These are phyloP conservation scores for Adelosebastes latens DNA, from an alignment of 2,797 vertebrate genomes.

Conservation along the genomic window DNA sequence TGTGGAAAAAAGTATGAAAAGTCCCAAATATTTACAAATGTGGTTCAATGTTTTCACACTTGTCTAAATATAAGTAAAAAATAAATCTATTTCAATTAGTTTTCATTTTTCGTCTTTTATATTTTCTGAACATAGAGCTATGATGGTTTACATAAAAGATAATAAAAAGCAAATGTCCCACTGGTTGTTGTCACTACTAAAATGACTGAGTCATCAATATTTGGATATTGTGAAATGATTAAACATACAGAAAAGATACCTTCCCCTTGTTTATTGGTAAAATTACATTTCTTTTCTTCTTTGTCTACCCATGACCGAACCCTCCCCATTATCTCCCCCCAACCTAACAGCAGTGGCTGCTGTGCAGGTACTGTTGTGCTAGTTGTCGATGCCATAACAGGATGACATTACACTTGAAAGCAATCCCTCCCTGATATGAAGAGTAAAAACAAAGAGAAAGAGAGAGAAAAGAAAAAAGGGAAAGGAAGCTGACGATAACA, in stretches of 20 bases:
- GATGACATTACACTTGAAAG: slow-evolving; percentile 55
- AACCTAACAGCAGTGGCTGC: slow-evolving; percentile 46
- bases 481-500: slow-evolving; percentile 59
- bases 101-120: neutral
- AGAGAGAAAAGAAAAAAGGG: slow-evolving; percentile 26
- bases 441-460: slow-evolving; percentile 54
- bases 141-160: neutral
- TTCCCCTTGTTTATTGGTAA: slow-evolving; percentile 83
- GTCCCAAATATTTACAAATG: neutral
- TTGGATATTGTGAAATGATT: slow-evolving; percentile 27
- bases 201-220: neutral
- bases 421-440: slow-evolving; percentile 63
- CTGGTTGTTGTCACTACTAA: neutral
- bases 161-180: neutral
- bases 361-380: slow-evolving; percentile 63
- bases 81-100: neutral
- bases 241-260: slow-evolving; percentile 56
- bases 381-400: slow-evolving; percentile 62
- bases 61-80: too few species aligned
- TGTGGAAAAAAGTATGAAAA: neutral
- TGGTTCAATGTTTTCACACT: neutral
- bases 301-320: slow-evolving; percentile 39
- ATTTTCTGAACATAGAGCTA: neutral
- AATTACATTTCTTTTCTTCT: slow-evolving; percentile 67
- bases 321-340: slow-evolving; percentile 4